phyloP scores from a whole-genome alignment of 2,888 invertebrate species.

The Tenthredo notha region DNA sequence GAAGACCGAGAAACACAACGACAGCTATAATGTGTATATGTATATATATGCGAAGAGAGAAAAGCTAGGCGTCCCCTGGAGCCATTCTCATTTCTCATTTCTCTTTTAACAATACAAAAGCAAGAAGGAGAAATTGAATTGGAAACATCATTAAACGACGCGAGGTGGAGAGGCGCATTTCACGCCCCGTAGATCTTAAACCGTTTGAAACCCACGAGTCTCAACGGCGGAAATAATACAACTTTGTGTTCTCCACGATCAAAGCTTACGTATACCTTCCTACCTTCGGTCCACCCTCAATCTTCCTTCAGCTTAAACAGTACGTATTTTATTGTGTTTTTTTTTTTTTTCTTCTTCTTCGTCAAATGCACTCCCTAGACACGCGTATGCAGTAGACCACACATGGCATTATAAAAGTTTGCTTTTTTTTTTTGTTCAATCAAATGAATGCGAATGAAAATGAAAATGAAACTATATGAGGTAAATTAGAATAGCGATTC shows the following conservation, averaged over 20 bases:
- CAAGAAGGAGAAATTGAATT: conserved; percentile 64
- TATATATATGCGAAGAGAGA: not conserved
- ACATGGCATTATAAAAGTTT: not conserved
- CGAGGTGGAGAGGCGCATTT: conserved; percentile 64
- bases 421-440: not conserved
- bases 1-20: conserved; percentile 20
- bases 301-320: conserved; percentile 23
- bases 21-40: not conserved
- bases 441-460: not conserved
- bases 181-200: conserved; percentile 72
- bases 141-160: conserved; percentile 65
- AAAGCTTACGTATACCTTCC: conserved; percentile 62
- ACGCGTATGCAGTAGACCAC: not conserved
- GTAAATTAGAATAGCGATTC: not conserved
- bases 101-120: conserved; percentile 52
- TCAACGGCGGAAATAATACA: conserved; percentile 74
- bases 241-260: conserved; percentile 74
- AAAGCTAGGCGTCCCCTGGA: not conserved
- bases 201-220: conserved; percentile 70
- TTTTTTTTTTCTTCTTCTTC: not conserved
- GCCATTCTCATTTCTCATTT: conserved; percentile 54
- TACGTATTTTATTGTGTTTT: not conserved
- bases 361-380: not conserved
- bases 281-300: conserved; percentile 22
- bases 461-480: not conserved